A percentile compares a stretch with the other conserved stretches of the same genome.
Conservation (phyloP, 2,113 vertebrate species). For the Pelmatolapia mariae region DNA sequence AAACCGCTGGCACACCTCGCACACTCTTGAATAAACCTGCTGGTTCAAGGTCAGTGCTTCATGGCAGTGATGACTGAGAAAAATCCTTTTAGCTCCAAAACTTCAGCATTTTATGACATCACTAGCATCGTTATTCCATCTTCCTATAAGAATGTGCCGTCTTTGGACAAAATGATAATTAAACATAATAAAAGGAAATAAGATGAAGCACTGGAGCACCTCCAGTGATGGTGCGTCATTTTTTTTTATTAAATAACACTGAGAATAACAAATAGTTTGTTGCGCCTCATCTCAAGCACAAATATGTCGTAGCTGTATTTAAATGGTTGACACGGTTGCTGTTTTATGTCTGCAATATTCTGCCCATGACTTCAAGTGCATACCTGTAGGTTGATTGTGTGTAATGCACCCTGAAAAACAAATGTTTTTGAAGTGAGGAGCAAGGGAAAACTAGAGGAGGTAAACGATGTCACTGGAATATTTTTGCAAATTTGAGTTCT, state of each 20-base stretch:
- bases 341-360: not conserved
- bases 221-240: not conserved
- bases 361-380: not conserved
- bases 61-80: not conserved
- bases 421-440: not conserved
- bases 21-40: not conserved
- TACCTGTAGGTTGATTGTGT: not conserved
- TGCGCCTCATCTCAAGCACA: not conserved
- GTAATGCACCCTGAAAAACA: not conserved
- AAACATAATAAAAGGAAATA: not conserved
- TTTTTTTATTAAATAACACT: not conserved
- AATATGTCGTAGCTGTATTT: not conserved
- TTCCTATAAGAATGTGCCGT: not conserved
- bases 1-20: not conserved
- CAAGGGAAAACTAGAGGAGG: not conserved
- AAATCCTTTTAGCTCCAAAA: not conserved
- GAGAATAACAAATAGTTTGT: not conserved
- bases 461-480: constrained; percentile 48
- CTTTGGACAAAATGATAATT: not conserved
- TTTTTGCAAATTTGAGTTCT: constrained; percentile 14
- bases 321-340: not conserved
- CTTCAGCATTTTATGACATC: not conserved
- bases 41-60: not conserved
- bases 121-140: not conserved
- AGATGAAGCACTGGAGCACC: not conserved